Evolutionary conservation across 1,140 invertebrate genomes (phyloP).

Genomic region (Drosophila eugracilis): DNA sequence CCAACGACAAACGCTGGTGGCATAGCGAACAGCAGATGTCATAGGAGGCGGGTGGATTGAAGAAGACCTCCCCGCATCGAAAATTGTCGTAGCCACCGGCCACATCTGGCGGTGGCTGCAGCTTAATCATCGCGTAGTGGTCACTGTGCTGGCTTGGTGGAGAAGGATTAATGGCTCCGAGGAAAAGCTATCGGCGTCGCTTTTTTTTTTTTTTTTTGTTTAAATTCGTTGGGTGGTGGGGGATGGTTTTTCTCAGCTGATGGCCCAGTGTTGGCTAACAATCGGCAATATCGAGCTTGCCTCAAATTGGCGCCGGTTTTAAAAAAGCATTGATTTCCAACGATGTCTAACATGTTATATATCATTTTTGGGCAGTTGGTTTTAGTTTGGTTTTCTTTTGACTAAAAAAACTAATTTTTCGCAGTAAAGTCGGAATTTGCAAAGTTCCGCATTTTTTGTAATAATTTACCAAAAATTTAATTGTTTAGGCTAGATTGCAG

Average conservation of each 20-base stretch:
- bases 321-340: neutral
- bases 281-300: neutral
- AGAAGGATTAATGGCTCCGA: neutral
- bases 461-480: no score
- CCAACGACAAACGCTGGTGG: conserved; percentile 44
- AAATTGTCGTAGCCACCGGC: conserved; percentile 35
- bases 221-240: neutral
- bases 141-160: neutral
- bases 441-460: no score
- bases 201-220: neutral
- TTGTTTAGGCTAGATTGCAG: no score
- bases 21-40: conserved; percentile 68
- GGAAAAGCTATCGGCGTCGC: conserved; percentile 23
- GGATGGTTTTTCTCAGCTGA: conserved; percentile 12
- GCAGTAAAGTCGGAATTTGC: no score
- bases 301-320: neutral
- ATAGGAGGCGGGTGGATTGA: conserved; percentile 51
- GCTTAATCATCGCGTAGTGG: conserved; percentile 48
- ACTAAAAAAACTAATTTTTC: no score
- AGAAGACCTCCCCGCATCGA: conserved; percentile 65
- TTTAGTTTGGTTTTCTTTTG: no score
- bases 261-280: conserved; percentile 12
- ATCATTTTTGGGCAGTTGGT: no score
- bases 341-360: no score
- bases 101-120: conserved; percentile 26